A percentile compares a stretch with the other conserved stretches of the same genome.
phyloP scores from a whole-genome alignment of 2,888 invertebrate species.

The Orchestes rusci region DNA sequence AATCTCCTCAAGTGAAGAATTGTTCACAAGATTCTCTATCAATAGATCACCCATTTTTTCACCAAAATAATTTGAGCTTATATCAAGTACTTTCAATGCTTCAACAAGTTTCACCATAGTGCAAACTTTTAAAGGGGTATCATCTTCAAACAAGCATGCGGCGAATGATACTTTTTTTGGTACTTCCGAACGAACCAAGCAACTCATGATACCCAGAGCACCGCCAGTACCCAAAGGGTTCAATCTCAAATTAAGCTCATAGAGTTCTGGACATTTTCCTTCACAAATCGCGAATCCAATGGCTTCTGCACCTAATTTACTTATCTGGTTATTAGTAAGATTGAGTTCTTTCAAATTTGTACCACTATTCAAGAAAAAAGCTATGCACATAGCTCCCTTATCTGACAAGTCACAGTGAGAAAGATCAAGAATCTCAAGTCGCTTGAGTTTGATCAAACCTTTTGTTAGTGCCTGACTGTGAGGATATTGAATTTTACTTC shows the following conservation, averaged over 20 bases:
- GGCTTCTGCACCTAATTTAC: slow-evolving; percentile 35
- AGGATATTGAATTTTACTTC: slow-evolving; percentile 53
- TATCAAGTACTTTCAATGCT: slow-evolving; percentile 49
- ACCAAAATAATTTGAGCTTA: slow-evolving; percentile 54
- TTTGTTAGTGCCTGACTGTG: slow-evolving; percentile 54
- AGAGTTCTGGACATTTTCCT: slow-evolving; percentile 17
- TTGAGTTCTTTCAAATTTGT: slow-evolving; percentile 46
- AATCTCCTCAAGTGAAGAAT: slow-evolving; percentile 35
- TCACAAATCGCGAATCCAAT: slow-evolving; percentile 38
- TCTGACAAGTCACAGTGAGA: slow-evolving; percentile 59
- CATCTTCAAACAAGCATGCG: slow-evolving; percentile 49
- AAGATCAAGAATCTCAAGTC: slow-evolving; percentile 55
- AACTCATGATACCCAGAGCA: slow-evolving; percentile 52
- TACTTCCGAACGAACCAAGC: slow-evolving; percentile 50
- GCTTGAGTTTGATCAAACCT: slow-evolving; percentile 35
- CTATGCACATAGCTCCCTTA: slow-evolving; percentile 56
- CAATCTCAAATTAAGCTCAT: slow-evolving; percentile 49
- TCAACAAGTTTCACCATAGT: slow-evolving; percentile 51
- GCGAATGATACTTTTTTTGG: slow-evolving; percentile 51
- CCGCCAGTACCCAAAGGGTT: slow-evolving; percentile 57
- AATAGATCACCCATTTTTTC: slow-evolving; percentile 47
- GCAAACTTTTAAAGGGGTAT: slow-evolving; percentile 49
- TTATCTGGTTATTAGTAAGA: slow-evolving; percentile 44
- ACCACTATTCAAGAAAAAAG: slow-evolving; percentile 49
- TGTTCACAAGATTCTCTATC: slow-evolving; percentile 30